phyloP scores from a whole-genome alignment of 1,140 invertebrate species.

The Pachypsylla venusta region DNA sequence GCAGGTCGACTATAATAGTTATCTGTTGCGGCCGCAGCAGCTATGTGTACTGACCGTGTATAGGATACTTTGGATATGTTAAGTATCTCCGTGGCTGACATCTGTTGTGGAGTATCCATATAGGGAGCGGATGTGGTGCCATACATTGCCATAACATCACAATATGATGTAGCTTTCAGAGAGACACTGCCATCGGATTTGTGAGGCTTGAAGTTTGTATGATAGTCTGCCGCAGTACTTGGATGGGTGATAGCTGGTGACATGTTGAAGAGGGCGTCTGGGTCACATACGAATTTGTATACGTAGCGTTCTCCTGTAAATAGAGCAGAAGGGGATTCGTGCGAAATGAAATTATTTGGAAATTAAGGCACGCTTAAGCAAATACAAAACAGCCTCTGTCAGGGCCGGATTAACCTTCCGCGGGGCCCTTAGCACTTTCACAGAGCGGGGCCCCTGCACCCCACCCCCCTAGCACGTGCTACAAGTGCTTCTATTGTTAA shows the following conservation, averaged over 20 bases:
- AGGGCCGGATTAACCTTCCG: too few species aligned
- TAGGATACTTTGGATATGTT: constrained; percentile 8
- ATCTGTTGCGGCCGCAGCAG: not conserved
- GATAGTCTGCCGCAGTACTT: constrained; percentile 2
- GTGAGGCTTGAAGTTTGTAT: not conserved
- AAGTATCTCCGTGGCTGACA: not conserved
- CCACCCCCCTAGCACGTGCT: too few species aligned
- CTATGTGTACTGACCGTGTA: not conserved
- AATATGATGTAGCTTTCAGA: not conserved
- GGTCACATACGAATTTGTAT: constrained; percentile 91
- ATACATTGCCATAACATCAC: constrained; percentile 4
- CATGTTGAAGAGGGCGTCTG: constrained; percentile 82
- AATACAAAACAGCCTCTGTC: too few species aligned
- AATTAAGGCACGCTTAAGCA: too few species aligned
- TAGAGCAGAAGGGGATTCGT: too few species aligned
- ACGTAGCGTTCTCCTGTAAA: constrained; percentile 77
- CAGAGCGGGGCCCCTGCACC: too few species aligned
- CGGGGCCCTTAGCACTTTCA: too few species aligned
- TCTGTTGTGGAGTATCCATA: not conserved
- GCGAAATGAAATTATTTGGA: too few species aligned
- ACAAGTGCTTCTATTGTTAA: too few species aligned
- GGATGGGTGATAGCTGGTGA: constrained; percentile 30
- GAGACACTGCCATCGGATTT: not conserved
- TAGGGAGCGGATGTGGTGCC: not conserved
- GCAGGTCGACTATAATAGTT: not conserved